phyloP scores from a whole-genome alignment of 2,113 vertebrate species.

The Smithornis capensis region DNA sequence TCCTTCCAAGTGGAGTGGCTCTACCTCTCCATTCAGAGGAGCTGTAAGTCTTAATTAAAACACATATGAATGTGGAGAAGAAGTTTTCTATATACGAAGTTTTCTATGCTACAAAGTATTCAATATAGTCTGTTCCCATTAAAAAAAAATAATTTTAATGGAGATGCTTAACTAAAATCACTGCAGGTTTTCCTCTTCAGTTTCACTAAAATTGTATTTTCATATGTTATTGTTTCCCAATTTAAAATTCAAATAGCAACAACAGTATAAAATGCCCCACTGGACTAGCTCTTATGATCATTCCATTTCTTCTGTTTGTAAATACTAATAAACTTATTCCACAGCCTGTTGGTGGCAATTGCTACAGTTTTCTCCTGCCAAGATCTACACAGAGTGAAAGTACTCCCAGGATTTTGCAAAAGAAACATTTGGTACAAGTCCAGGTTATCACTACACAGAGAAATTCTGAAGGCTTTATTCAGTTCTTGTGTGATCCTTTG shows the following conservation, averaged over 20 bases:
- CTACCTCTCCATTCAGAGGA: not conserved
- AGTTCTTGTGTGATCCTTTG: not conserved
- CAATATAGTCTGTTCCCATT: not conserved
- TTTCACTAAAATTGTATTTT: not conserved
- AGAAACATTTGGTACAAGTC: not conserved
- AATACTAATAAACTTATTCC: slow-evolving; percentile 2
- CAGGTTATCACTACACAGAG: not conserved
- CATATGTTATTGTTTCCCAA: not conserved
- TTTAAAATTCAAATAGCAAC: not conserved
- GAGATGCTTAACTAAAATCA: not conserved
- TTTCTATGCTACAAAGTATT: not conserved
- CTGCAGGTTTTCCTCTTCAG: not conserved
- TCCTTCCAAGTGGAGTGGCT: not conserved
- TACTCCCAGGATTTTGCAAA: not conserved
- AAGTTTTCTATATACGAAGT: not conserved
- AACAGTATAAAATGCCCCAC: not conserved
- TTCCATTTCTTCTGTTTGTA: not conserved
- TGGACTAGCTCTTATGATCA: not conserved
- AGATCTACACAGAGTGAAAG: not conserved
- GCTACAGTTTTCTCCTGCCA: not conserved
- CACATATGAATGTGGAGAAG: not conserved
- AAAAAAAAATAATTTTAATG: not conserved
- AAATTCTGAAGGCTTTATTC: not conserved
- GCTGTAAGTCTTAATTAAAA: not conserved
- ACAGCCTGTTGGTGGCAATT: not conserved